Base-by-base conservation (phyloP, 2,888 invertebrate genomes). In the Pocota personata region DNA sequence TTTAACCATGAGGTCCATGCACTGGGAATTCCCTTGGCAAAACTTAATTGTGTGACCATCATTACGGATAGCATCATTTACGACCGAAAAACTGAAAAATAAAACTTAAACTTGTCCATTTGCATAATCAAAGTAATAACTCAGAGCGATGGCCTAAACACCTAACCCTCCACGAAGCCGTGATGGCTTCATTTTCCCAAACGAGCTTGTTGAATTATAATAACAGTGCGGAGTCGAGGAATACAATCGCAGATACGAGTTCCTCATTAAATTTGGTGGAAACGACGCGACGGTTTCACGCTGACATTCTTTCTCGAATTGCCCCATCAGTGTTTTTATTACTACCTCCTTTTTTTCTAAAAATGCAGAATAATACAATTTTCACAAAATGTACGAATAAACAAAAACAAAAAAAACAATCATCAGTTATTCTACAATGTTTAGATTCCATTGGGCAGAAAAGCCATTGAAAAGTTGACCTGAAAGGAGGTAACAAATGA, bases 151-250 rank as follows among this genome's bases (percentile, higher is more conserved):
- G 73, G 40, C 58, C 76, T 19, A 3, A 12, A 40, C 16, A 21
- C 32, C 14, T 43, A 14, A 58, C 55, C 19, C 40, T 14, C 19
- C 40, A 32, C 27, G 27, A 14, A 37, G 24, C 19, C 46, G 8
- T 60, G 67, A 67, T 77, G 30, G 21, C 69, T 78, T 78, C 7
- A 69, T 67, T 69, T 62, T 40, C 43, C 6, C 12, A n/a, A 52
- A 40, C 27, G 48, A 35, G 58, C 32, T 48, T 46, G 57, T 57
- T 48, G 66, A 57, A 66, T 19, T 48, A 27, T 24, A 67, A 67
- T 67, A 60, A 69, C 58, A 67, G 37, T 14, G 14, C 19, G 24
- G 0, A 50, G 43, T 24, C 1, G 19, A n/a, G 10, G 1, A 35
- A 27, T 48, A 16, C n/a, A 30, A 14, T 46, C 75, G n/a, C 55